Base-by-base conservation (phyloP, 2,113 vertebrate genomes). In the Pluvialis apricaria region DNA sequence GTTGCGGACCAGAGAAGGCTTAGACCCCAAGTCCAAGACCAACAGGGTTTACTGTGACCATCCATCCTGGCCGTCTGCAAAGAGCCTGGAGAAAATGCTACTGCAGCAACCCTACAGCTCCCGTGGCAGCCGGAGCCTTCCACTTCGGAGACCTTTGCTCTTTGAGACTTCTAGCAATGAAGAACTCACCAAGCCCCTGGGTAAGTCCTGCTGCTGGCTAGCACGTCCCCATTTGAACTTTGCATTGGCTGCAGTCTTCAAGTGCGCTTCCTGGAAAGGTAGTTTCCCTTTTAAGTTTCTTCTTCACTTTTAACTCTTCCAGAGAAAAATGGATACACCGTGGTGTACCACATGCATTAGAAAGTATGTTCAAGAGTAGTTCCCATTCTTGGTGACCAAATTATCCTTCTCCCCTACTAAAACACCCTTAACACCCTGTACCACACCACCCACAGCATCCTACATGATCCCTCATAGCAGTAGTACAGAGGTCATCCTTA, bases 141-240 rank as follows among this genome's bases (percentile, higher is more conserved):
- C 9, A 16, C 25, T 51, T 17, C 0, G 0, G 54, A 71, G 9
- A n/a, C 7, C 17, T 79, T 57, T 0, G 0, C 18, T 45, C n/a
- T 61, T 86, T 0, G 3, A 73, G 49, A 32, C 32, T 32, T 66
- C 20, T 45, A 40, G 32, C 22, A 70, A n/a, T 5, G 62, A 47
- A 62, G 60, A 91, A 51, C 10, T 45, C 80, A 29, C 13, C 1
- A 2, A 70, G 38, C 1, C 68, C 31, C 9, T 22, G 17, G 15
- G 47, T 64, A 82, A 90, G 68, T 79, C 49, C 73, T 88, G 79
- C 54, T 58, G 36, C 40, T 73, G 47, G 60, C 17, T 18, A 55
- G 24, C 55, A 25, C 0, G 0, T 18, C n/a, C 45, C 36, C 66
- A 25, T 11, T 13, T 28, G 36, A 73, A 68, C 38, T 18, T 40